Base-by-base conservation (phyloP, 2,888 invertebrate genomes). In the Germaria angustata region DNA sequence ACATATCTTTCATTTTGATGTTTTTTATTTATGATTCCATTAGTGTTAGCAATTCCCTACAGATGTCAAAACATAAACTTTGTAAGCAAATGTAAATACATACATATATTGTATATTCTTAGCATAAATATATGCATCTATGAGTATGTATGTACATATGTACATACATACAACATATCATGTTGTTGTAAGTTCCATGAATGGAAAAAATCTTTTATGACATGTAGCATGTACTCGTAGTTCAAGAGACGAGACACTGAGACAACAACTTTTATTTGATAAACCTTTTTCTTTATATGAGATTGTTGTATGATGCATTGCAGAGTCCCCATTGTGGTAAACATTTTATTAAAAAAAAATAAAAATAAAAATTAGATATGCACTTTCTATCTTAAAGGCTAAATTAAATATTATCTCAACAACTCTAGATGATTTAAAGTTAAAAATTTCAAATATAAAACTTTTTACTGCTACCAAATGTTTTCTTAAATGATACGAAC, bases 241-340 rank as follows among this genome's bases (percentile, higher is more conserved):
- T 76, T 59, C 39, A 49, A 68, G 28, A 68, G 39, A 49, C 46
- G 46, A 57, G 61, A 44, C 53, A 53, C 8, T 32, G 41, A 44
- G 51, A 59, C 22, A 76, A 68, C 20, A 59, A 28, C 13, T 59
- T 57, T 53, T 72, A 28, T 72, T 41, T 73, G 22, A 41, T 41
- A 24, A 36, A 55, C 15, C 34, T 36, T 36, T 51, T n/a, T 36
- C 36, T 9, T 13, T 28, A 32, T 20, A 73, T 63, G 20, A 11
- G 0, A 36, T 44, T 22, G 2, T 17, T 15, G 3, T 49, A 8
- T 44, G n/a, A 9, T 57, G 20, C 15, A 49, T 49, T 39, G 49
- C 11, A 66, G 11, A 5, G 24, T 46, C 13, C 22, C 17, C 28
- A 6, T 41, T 65, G 55, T 55, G 24, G 17, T 11, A 57, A 36